phyloP scores from a whole-genome alignment of 2,888 invertebrate species.

The Euproctis similis region DNA sequence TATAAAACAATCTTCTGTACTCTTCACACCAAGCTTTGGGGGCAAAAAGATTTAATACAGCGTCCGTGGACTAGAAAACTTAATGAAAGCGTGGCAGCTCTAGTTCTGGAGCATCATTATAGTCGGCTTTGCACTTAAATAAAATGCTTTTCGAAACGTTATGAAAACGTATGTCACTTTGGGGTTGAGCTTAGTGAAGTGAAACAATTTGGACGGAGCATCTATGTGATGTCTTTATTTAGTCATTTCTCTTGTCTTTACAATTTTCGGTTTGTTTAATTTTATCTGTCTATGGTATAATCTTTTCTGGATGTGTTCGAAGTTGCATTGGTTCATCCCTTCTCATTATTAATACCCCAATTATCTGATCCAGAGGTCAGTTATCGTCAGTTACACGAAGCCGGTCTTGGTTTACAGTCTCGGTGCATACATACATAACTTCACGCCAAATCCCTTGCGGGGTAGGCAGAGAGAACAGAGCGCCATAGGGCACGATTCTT shows the following conservation, averaged over 20 bases:
- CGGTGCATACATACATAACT: no score
- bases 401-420: no score
- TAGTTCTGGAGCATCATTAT: constrained; percentile 60
- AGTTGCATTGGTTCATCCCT: no score
- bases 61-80: constrained; percentile 53
- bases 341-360: no score
- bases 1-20: constrained; percentile 26
- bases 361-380: no score
- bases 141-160: constrained; percentile 52
- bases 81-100: constrained; percentile 61
- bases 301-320: not conserved
- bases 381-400: no score
- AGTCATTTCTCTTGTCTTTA: not conserved
- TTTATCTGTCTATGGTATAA: not conserved
- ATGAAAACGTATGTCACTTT: constrained; percentile 60
- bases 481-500: no score
- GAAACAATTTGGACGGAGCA: constrained; percentile 32
- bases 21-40: constrained; percentile 33
- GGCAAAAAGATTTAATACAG: constrained; percentile 46
- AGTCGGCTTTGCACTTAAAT: constrained; percentile 55
- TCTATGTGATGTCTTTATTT: constrained; percentile 8
- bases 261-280: not conserved
- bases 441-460: no score
- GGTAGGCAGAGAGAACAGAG: no score
- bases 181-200: constrained; percentile 41